These are phyloP conservation scores for Egretta garzetta DNA, from an alignment of 2,113 vertebrate species.

Conservation along the genomic window DNA sequence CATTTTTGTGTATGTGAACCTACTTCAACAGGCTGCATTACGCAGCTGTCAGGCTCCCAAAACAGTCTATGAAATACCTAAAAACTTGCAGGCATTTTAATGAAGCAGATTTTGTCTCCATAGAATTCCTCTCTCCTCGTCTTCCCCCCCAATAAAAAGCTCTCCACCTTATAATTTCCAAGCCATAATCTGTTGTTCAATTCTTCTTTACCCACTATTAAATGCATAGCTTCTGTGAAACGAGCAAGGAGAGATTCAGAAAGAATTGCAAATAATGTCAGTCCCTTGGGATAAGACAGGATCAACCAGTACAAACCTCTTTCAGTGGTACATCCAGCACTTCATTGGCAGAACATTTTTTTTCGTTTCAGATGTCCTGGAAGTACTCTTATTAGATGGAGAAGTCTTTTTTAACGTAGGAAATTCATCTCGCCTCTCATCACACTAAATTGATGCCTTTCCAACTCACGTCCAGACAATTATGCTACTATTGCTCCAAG, in stretches of 20 bases:
- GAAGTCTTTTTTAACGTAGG: neutral
- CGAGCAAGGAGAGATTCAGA: neutral
- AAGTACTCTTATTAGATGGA: neutral
- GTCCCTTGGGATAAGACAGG: neutral
- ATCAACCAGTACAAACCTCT: neutral
- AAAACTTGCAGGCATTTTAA: neutral
- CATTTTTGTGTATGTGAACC: neutral
- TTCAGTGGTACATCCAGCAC: neutral
- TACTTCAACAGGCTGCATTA: neutral
- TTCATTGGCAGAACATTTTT: neutral
- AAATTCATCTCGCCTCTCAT: neutral
- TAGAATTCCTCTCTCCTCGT: fast-evolving
- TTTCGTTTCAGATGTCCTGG: neutral
- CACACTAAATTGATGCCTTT: neutral
- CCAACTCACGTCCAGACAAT: neutral
- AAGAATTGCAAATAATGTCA: neutral
- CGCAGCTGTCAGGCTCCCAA: neutral
- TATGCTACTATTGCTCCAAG: fast-evolving
- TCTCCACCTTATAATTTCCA: neutral
- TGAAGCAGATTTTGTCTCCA: neutral
- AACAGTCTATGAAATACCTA: neutral
- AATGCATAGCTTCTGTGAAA: neutral
- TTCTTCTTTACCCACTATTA: neutral
- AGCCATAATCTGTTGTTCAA: neutral
- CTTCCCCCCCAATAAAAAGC: neutral